These are phyloP conservation scores for Ceratitis capitata DNA, from an alignment of 1,140 invertebrate genomes.

Conservation along the genomic window DNA sequence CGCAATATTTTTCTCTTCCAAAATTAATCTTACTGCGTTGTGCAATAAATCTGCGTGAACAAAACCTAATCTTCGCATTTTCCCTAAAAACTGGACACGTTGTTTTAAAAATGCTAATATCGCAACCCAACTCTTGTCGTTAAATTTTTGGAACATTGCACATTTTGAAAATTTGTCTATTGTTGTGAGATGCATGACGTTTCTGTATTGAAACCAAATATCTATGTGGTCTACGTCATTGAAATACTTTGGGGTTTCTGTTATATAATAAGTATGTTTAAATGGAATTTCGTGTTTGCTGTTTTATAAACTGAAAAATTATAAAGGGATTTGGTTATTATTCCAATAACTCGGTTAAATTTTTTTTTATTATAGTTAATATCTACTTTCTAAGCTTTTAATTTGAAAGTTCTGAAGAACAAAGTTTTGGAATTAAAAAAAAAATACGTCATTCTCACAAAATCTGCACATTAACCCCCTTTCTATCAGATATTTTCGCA, in stretches of 20 bases:
- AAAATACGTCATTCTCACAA: neutral
- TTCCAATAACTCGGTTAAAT: neutral
- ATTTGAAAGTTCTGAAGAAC: neutral
- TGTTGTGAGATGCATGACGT: neutral
- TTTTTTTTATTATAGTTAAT: neutral
- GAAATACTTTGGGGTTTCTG: neutral
- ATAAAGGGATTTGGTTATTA: neutral
- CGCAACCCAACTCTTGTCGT: neutral
- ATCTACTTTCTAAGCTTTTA: neutral
- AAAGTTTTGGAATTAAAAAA: neutral
- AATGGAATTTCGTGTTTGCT: neutral
- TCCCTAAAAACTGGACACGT: neutral
- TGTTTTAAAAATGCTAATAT: neutral
- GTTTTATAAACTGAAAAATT: neutral
- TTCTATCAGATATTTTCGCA: neutral
- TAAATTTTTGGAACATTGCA: neutral
- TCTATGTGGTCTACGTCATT: neutral
- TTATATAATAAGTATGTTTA: neutral
- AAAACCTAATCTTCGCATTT: no score
- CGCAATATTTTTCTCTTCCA: neutral
- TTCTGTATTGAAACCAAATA: neutral
- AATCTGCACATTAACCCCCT: neutral
- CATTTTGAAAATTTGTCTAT: conserved; percentile 9
- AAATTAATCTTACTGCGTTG: neutral
- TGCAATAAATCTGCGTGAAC: neutral